Base-by-base conservation (phyloP, 23 tunicate genomes). In the Pegea sp. region DNA sequence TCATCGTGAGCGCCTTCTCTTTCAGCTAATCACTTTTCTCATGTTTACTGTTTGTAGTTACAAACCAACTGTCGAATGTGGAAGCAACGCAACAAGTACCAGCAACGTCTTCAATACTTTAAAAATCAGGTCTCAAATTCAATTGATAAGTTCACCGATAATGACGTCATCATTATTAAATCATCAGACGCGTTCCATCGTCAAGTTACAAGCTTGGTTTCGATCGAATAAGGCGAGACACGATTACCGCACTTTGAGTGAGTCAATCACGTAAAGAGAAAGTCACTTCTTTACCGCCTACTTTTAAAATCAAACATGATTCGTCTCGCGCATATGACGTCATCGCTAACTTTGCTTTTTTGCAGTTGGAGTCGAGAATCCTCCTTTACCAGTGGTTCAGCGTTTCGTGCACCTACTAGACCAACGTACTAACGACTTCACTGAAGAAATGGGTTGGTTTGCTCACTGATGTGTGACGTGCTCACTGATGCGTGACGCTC, bases 161-260 rank as follows among this genome's bases (percentile, higher is more conserved):
- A 6, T 6, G 19, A 50, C 6, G 8, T 24, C 26, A 11, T 6
- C 8, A 25, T 7, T 56, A 27, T 24, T 6, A 27, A 7, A 27
- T 11, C 11, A 56, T 7, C 58, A 78, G 92, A 64, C 29, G 6
- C 21, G 61, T 3, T 56, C 34, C 29, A 63, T 84, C 30, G 49
- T 84, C 26, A 46, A 44, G 20, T 63, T 84, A 1, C 95, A 84
- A 68, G 95, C 95, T 3, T 84, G 95, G 95, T 84, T 84, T 65
- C 62, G 95, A n/a, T 84, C 95, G 1, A 84, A 74, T 67, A 84
- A 84, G 52, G 95, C 95, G 5, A 63, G 95, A 62, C 76, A 84
- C 66, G 86, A 84, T 51, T 84, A 84, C 60, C 63, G 60, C 52
- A 84, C 95, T 6, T 58, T 84, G 42, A 84, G 95, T 84, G 53